phyloP scores from a whole-genome alignment of 2,888 invertebrate species.

The Epinotia brunnichana region DNA sequence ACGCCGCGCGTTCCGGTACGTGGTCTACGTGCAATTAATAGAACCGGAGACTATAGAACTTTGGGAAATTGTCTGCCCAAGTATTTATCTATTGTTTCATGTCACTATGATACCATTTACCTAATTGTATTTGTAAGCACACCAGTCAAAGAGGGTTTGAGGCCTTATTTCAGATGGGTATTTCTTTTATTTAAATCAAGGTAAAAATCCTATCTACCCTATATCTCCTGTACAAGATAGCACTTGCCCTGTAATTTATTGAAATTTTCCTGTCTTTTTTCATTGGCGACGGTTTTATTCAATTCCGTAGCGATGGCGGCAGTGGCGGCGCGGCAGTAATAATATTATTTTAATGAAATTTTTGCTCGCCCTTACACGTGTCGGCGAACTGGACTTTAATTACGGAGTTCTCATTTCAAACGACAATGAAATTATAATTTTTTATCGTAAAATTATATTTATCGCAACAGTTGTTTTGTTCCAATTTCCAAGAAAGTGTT shows the following conservation, averaged over 20 bases:
- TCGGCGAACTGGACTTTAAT: conserved; percentile 8
- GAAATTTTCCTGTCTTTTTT: conserved; percentile 27
- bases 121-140: too few species aligned
- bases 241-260: conserved; percentile 29
- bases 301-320: conserved; percentile 28
- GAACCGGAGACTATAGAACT: too few species aligned
- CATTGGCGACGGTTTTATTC: conserved; percentile 26
- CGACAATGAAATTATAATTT: not conserved
- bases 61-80: too few species aligned
- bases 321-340: conserved; percentile 18
- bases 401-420: conserved; percentile 14
- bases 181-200: not conserved
- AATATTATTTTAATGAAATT: conserved; percentile 37
- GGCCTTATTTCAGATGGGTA: too few species aligned
- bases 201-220: not conserved
- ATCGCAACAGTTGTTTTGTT: not conserved
- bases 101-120: too few species aligned
- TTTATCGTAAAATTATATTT: not conserved
- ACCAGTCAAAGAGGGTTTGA: too few species aligned
- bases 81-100: too few species aligned
- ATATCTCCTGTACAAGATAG: not conserved
- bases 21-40: too few species aligned
- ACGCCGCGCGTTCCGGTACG: too few species aligned
- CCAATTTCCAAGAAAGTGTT: not conserved
- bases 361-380: conserved; percentile 31